Base-by-base conservation (phyloP, 1,140 invertebrate genomes). In the Lanistes nyassanus region DNA sequence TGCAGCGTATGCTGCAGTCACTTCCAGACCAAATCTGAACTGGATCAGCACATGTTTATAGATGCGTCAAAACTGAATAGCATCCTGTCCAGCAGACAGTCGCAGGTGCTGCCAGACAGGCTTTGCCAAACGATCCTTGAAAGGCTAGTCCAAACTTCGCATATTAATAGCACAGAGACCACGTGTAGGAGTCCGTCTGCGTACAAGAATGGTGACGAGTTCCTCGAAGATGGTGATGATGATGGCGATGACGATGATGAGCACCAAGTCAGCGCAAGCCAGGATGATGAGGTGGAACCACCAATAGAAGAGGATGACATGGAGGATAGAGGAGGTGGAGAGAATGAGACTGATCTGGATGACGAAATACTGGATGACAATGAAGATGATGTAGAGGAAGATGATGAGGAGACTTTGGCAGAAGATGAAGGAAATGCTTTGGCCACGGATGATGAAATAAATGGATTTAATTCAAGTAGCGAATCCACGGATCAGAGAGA, bases 21-120 rank as follows among this genome's bases (percentile, higher is more conserved):
- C 42, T 72, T 72, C 36, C 26, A 55, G 21, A 26, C 26, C 19
- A 72, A 72, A 29, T 55, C 23, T 6, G 55, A 31, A 13, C 21
- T 72, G 70, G 70, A 72, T 55, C 16, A 37, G 29, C 70, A 72
- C 55, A 72, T 72, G 70, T 36, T 60, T n/a, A 55, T 72, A 6
- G 70, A 72, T n/a, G 70, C 55, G 31, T 62, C 55, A n/a, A 39
- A 60, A 13, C 23, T 72, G 56, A 72, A 72, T 29, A 31, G 42
- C 21, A 26, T 72, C 16, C 31, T 31, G 70, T 31, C 21, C 23
- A 42, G 34, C 19, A 37, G 26, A 0, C 23, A 36, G 1, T n/a
- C 26, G 0, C 11, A 60, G 21, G 26, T 11, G 55, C 37, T 72
- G 23, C 70, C 70, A 36, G 55, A 62, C 11, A n/a, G 39, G 70